phyloP scores from a whole-genome alignment of 2,888 invertebrate genomes.

The Fragum fragum region DNA sequence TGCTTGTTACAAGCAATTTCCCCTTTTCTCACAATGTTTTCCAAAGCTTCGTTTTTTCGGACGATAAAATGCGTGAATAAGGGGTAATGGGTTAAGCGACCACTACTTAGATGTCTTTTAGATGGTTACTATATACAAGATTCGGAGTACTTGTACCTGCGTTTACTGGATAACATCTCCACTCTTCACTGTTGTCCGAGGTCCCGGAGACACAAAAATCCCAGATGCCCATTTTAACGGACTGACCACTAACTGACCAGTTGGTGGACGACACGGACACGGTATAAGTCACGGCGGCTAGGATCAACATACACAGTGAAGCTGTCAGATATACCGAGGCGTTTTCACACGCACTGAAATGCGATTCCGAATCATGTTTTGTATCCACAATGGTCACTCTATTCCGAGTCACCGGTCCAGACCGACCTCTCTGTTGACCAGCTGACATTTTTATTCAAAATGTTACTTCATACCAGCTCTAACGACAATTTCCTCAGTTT shows the following conservation, averaged over 20 bases:
- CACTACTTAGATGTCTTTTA: no score
- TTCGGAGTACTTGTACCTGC: no score
- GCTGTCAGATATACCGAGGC: conserved; percentile 68
- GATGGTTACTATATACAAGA: no score
- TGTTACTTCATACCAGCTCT: no score
- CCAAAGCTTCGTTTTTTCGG: no score
- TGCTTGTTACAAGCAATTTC: no score
- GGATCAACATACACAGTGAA: conserved; percentile 63
- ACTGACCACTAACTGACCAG: conserved; percentile 69
- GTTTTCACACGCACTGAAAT: conserved; percentile 29
- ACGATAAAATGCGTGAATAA: no score
- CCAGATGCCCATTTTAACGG: conserved; percentile 73
- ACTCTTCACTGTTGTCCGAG: conserved; percentile 29
- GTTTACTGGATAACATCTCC: conserved; percentile 67
- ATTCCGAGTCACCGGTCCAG: neutral
- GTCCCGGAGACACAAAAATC: conserved; percentile 60
- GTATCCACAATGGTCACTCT: conserved; percentile 12
- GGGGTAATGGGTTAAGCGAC: no score
- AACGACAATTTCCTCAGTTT: no score
- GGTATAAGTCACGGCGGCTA: conserved; percentile 66
- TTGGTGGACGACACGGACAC: conserved; percentile 68
- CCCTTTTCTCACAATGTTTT: no score
- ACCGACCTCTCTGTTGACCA: neutral
- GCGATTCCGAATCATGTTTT: neutral
- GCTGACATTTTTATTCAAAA: neutral